Conservation (phyloP, 1,140 invertebrate species). For the Trachelipus rathkii region DNA sequence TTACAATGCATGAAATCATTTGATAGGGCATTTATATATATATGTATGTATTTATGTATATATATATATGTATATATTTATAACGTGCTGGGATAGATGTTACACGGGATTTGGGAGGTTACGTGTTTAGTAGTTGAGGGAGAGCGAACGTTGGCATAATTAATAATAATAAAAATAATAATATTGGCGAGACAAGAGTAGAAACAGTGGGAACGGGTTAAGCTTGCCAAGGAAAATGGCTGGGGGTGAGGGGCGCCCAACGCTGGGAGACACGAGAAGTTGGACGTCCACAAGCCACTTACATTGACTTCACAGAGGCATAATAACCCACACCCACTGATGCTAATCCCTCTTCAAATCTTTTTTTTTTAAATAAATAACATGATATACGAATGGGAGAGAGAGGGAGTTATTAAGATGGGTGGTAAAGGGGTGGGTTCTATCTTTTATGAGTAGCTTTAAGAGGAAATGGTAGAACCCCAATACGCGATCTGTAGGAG, state of each 20-base stretch:
- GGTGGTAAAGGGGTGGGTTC: background rate
- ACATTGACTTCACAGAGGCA: slow-evolving; percentile 14
- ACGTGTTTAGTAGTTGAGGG: background rate
- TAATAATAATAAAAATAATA: too few relatives aligned
- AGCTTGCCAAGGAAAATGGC: slow-evolving; percentile 33
- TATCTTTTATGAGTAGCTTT: background rate
- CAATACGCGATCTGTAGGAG: too few relatives aligned
- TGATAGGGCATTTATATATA: too few relatives aligned
- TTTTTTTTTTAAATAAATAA: too few relatives aligned
- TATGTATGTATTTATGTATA: too few relatives aligned
- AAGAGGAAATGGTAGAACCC: too few relatives aligned
- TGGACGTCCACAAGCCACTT: slow-evolving; percentile 36
- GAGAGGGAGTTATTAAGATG: background rate
- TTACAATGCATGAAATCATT: too few relatives aligned
- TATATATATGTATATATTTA: too few relatives aligned
- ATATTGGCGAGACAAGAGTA: slow-evolving; percentile 10
- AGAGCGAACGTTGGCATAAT: background rate
- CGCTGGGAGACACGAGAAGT: slow-evolving; percentile 42
- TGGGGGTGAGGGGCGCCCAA: slow-evolving; percentile 42
- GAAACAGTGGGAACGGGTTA: slow-evolving; percentile 30
- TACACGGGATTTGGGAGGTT: slow-evolving; percentile 19
- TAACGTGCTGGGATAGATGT: slow-evolving; percentile 41
- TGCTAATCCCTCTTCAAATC: background rate
- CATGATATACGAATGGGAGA: background rate
- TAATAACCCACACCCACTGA: slow-evolving; percentile 20